Conservation (phyloP, 2,888 invertebrate genomes). For the Leptinotarsa tumamoca region DNA sequence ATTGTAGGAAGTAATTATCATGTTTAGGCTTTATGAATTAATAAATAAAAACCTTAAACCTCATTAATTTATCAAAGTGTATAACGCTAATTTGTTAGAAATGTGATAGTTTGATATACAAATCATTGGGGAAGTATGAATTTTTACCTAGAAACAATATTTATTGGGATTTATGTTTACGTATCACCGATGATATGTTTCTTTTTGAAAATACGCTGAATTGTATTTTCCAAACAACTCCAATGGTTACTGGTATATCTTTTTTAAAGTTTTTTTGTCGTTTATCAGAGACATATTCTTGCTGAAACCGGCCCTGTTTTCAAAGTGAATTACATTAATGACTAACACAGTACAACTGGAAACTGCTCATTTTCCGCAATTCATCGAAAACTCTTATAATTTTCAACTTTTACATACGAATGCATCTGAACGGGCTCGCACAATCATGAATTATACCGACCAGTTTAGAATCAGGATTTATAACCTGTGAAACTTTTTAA, state of each 20-base stretch:
- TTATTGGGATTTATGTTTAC: no score
- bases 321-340: constrained; percentile 19
- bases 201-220: no score
- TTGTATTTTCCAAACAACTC: not conserved
- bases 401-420: constrained; percentile 26
- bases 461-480: constrained; percentile 27
- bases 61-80: no score
- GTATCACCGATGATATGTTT: no score
- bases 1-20: no score
- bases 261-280: not conserved
- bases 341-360: not conserved
- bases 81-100: no score
- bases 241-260: not conserved
- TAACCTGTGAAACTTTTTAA: constrained; percentile 29
- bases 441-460: constrained; percentile 14
- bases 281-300: not conserved
- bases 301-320: not conserved
- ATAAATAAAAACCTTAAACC: no score
- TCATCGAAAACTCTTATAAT: constrained; percentile 32
- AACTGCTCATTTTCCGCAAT: constrained; percentile 27
- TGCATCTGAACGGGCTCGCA: constrained; percentile 16
- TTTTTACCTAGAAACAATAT: no score
- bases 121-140: no score
- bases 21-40: no score
- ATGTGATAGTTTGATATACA: no score